phyloP scores from a whole-genome alignment of 2,888 invertebrate genomes.

The Thymelicus sylvestris region DNA sequence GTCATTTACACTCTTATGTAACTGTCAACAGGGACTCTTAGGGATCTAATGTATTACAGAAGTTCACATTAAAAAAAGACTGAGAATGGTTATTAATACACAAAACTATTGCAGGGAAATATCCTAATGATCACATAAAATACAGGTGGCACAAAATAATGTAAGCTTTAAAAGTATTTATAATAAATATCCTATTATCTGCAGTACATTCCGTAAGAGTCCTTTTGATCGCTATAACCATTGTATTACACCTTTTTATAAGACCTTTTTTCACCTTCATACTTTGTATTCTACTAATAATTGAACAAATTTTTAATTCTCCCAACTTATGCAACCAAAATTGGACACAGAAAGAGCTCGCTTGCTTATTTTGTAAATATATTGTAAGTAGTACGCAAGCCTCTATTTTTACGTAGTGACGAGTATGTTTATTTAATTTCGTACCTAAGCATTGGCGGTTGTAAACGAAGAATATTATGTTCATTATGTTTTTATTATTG shows the following conservation, averaged over 20 bases:
- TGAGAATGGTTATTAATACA: too few species aligned
- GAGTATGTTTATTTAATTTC: conserved; percentile 54
- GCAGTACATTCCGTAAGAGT: conserved; percentile 2
- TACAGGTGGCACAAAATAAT: background rate
- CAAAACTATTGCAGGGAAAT: too few species aligned
- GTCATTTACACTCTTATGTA: conserved; percentile 22
- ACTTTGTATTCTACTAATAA: conserved; percentile 20
- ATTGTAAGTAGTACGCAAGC: conserved; percentile 46
- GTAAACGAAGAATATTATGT: conserved; percentile 61
- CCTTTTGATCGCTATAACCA: background rate
- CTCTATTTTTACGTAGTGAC: conserved; percentile 43
- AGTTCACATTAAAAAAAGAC: too few species aligned
- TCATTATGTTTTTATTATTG: conserved; percentile 75
- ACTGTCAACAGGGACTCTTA: conserved; percentile 6
- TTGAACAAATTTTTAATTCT: conserved; percentile 11
- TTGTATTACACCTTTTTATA: conserved; percentile 29
- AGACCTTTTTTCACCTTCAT: conserved; percentile 16
- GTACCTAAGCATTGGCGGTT: conserved; percentile 57
- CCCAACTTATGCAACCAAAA: conserved; percentile 23
- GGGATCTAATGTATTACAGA: background rate
- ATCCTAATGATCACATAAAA: too few species aligned
- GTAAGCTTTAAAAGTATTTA: background rate
- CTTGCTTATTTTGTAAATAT: conserved; percentile 53
- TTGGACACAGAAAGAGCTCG: conserved; percentile 43
- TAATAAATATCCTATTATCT: background rate